A percentile compares a stretch with the other conserved stretches of the same genome.
Conservation (phyloP, 2,113 vertebrate genomes). For the Quiscalus mexicanus region DNA sequence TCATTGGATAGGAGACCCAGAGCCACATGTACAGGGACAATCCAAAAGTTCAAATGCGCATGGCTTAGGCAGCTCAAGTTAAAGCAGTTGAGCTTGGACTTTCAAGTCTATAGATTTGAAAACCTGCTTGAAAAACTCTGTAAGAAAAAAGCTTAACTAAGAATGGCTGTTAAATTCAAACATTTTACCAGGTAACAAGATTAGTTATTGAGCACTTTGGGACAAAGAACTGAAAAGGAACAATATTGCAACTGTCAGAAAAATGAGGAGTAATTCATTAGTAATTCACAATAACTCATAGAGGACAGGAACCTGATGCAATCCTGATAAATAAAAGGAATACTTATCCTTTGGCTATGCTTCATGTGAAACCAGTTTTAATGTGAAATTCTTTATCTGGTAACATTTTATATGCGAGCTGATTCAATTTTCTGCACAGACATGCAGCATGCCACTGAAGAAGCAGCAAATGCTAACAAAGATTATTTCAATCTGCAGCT, state of each 20-base stretch:
- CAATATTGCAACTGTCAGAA: background rate
- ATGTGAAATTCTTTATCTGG: background rate
- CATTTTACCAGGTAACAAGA: background rate
- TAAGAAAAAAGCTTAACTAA: background rate
- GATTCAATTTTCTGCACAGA: background rate
- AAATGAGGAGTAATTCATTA: background rate
- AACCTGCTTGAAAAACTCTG: background rate
- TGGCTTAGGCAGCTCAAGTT: background rate
- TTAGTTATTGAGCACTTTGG: background rate
- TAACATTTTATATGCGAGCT: background rate
- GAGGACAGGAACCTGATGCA: background rate
- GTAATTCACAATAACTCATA: background rate
- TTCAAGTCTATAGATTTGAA: background rate
- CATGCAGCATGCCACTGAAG: background rate
- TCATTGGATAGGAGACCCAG: background rate
- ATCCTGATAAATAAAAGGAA: background rate
- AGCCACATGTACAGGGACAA: background rate
- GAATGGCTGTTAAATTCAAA: background rate
- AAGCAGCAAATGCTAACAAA: background rate
- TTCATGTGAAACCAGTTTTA: background rate
- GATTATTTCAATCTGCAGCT: slow-evolving; percentile 17
- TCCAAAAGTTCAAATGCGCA: background rate
- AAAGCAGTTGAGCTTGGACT: background rate
- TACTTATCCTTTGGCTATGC: background rate
- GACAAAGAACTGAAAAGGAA: background rate